Conservation (phyloP, 2,888 invertebrate genomes). For the Cantharis rustica region DNA sequence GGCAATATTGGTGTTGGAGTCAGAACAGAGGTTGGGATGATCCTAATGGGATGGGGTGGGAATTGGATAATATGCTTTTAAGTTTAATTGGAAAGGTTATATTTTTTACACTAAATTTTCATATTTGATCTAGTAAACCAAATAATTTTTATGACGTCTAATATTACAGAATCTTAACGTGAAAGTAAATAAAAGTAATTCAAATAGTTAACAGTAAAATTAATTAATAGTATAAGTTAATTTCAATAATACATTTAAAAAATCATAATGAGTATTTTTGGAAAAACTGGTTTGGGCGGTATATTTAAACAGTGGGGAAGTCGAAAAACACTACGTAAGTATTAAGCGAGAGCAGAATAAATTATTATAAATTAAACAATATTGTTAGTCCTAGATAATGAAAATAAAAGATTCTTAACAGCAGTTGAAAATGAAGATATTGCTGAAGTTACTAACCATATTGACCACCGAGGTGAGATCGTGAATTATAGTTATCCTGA, state of each 20-base stretch:
- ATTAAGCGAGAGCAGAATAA: neutral
- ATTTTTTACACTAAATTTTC: neutral
- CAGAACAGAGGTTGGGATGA: no score
- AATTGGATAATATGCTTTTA: no score
- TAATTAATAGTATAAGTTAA: neutral
- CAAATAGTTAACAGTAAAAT: neutral
- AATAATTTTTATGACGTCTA: neutral
- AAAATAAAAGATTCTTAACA: neutral
- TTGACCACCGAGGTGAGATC: slow-evolving; percentile 23
- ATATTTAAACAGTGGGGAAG: neutral
- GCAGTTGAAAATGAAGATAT: slow-evolving; percentile 27
- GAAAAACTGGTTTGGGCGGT: neutral
- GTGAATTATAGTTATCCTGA: slow-evolving; percentile 26
- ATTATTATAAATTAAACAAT: neutral
- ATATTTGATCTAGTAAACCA: neutral
- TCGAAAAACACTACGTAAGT: neutral
- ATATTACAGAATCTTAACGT: neutral
- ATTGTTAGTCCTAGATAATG: neutral
- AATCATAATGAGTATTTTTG: neutral
- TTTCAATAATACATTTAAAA: neutral
- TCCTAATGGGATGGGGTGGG: no score
- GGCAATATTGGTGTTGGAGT: no score
- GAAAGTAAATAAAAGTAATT: neutral
- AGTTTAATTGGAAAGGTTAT: no score
- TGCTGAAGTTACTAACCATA: slow-evolving; percentile 17